phyloP scores from a whole-genome alignment of 64 coral and sea anemone genomes.

The Pocillopora damicornis region DNA sequence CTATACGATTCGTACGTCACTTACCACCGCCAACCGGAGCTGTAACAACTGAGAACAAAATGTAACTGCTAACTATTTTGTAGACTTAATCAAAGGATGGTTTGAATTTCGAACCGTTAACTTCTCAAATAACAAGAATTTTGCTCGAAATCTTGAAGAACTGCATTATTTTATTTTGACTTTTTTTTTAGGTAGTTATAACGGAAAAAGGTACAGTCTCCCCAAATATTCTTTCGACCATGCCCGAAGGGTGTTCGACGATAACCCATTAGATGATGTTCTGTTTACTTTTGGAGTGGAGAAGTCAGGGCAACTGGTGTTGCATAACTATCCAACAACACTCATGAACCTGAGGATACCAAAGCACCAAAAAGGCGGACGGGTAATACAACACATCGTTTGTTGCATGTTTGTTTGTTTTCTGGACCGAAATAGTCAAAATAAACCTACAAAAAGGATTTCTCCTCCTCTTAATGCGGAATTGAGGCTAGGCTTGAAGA shows the following conservation, averaged over 20 bases:
- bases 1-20: no score
- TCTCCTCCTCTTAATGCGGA: no score
- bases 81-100: no score
- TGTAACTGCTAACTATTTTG: no score
- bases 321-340: constrained; percentile 72
- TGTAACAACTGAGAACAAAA: no score
- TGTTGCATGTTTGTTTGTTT: background rate
- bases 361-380: constrained; percentile 53
- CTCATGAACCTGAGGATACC: constrained; percentile 58
- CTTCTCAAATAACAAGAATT: no score
- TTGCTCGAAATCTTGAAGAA: no score
- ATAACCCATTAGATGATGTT: constrained; percentile 60
- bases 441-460: no score
- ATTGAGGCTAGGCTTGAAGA: no score
- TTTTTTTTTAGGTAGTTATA: constrained; percentile 29
- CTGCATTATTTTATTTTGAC: background rate
- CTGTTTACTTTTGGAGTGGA: constrained; percentile 78
- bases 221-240: constrained; percentile 56
- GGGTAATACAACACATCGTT: background rate
- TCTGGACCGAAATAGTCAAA: background rate
- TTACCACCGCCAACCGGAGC: no score
- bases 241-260: constrained; percentile 43
- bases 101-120: no score
- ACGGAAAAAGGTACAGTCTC: constrained; percentile 54
- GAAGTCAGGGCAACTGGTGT: constrained; percentile 55